Percentiles rank a stretch among this genome's conserved stretches.
Evolutionary conservation across 2,888 invertebrate genomes (phyloP).

Genomic region (Cephus spinipes): DNA sequence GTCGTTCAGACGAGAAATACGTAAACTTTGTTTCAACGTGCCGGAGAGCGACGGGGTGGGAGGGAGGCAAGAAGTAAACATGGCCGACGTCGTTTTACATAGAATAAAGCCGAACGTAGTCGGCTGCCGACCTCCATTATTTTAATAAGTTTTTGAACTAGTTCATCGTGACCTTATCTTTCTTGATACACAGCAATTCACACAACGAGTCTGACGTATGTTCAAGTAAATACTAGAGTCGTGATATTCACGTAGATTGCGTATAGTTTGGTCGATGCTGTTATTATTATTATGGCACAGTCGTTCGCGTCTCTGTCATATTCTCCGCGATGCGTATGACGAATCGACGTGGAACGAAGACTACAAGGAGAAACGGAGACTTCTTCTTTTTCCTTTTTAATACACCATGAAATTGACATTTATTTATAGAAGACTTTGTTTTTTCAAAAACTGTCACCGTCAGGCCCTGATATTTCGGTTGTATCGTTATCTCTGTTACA

Average conservation of each 20-base stretch:
- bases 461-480: neutral
- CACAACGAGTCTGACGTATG: neutral
- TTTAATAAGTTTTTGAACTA: conserved; percentile 43
- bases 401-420: neutral
- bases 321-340: neutral
- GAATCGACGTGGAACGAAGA: neutral
- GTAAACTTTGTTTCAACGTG: neutral
- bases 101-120: neutral
- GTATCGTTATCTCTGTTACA: neutral
- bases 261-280: neutral
- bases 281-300: neutral
- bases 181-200: neutral
- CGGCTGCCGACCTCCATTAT: conserved; percentile 32
- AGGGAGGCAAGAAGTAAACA: conserved; percentile 12
- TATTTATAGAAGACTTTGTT: neutral
- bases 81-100: neutral
- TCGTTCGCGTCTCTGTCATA: neutral
- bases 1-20: neutral
- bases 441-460: neutral
- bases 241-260: neutral
- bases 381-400: neutral
- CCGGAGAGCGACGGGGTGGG: conserved; percentile 22
- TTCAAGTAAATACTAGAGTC: neutral
- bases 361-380: too few species aligned
- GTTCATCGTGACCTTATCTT: conserved; percentile 12